Evolutionary conservation across 2,797 vertebrate species (phyloP).

Genomic region (Brachyalestes nurse): DNA sequence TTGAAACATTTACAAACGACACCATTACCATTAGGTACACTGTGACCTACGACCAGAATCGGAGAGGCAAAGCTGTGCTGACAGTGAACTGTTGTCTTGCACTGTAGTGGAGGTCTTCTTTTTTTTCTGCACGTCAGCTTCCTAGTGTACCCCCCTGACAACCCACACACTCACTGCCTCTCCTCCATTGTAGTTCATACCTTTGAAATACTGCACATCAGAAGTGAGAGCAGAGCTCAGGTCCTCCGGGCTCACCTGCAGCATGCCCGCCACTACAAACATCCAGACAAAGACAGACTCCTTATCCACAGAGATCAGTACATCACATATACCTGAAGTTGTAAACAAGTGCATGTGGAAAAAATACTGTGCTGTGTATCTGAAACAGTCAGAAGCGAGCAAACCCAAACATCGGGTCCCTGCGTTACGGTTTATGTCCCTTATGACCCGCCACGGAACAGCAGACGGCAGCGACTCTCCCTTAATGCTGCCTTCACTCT

Average conservation of each 20-base stretch:
- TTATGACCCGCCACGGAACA: background rate
- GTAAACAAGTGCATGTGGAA: conserved; percentile 31
- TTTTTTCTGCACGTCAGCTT: background rate
- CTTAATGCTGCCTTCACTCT: conserved; percentile 6
- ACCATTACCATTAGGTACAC: background rate
- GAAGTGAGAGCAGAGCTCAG: conserved; percentile 89
- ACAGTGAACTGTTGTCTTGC: background rate
- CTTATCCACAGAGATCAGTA: conserved; percentile 14
- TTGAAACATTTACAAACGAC: background rate
- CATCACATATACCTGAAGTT: conserved; percentile 1
- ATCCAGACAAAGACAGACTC: conserved; percentile 1
- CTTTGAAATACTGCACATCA: conserved; percentile 93
- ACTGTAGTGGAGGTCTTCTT: background rate
- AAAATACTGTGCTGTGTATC: background rate
- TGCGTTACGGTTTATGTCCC: conserved; percentile 3
- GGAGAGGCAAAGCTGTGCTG: no score
- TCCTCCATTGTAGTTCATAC: conserved; percentile 67
- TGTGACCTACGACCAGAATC: background rate
- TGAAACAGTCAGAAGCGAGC: background rate
- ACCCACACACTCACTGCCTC: no score
- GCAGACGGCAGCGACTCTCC: conserved; percentile 7
- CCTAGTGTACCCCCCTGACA: background rate
- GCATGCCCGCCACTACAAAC: conserved; percentile 83
- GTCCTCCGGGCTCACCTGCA: conserved; percentile 89
- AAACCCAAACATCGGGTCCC: conserved; percentile 18